A percentile compares a stretch with the other conserved stretches of the same genome.
These are phyloP conservation scores for Calypte anna DNA, from an alignment of 2,113 vertebrate species.

Conservation along the genomic window DNA sequence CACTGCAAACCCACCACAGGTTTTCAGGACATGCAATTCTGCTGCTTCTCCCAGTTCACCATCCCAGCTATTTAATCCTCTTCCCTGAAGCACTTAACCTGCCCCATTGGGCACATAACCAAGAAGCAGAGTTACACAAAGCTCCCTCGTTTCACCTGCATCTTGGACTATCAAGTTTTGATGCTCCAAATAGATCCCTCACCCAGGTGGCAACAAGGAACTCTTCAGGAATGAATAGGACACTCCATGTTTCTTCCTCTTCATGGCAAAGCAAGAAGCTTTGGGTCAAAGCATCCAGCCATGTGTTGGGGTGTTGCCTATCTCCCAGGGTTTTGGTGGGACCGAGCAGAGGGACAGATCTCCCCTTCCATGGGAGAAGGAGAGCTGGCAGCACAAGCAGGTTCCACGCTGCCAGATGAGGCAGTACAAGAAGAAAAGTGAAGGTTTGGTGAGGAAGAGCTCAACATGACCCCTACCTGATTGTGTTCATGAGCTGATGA, in stretches of 20 bases:
- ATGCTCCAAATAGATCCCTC: neutral
- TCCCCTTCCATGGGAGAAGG: rapidly evolving
- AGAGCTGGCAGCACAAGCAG: neutral
- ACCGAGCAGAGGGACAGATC: rapidly evolving
- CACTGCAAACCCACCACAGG: neutral
- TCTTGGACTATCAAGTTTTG: neutral
- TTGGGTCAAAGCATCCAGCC: neutral
- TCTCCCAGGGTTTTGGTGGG: rapidly evolving
- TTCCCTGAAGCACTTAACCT: neutral
- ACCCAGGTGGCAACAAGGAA: neutral
- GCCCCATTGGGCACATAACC: neutral
- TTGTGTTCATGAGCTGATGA: slow-evolving; percentile 76
- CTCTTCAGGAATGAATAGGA: neutral
- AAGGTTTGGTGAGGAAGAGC: neutral
- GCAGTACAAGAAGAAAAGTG: neutral
- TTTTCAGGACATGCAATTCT: neutral
- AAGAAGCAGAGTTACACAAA: neutral
- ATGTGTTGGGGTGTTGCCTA: neutral
- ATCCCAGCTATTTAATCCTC: neutral
- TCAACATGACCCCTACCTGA: slow-evolving; percentile 75
- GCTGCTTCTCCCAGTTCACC: neutral
- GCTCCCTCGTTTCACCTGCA: neutral
- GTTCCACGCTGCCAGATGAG: neutral
- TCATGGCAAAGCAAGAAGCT: neutral
- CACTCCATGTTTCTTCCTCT: rapidly evolving